Conservation (phyloP, 2,797 vertebrate species). For the Odontamblyopus lacepedii region DNA sequence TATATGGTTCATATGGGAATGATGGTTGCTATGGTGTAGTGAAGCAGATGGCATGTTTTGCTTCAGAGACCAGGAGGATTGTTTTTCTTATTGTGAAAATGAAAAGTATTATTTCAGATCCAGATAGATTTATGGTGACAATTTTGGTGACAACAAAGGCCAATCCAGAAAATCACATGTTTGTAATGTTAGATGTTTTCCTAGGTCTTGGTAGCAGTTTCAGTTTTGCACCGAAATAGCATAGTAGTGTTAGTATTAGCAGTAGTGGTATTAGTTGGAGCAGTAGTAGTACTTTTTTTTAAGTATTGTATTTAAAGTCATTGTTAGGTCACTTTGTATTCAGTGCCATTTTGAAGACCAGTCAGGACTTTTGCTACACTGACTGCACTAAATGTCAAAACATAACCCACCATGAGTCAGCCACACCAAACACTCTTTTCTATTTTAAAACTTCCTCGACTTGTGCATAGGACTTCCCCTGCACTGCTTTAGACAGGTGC, state of each 20-base stretch:
- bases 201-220: too few species aligned
- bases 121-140: too few species aligned
- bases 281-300: too few species aligned
- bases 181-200: too few species aligned
- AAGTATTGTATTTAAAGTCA: background rate
- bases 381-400: slow-evolving; percentile 6
- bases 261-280: too few species aligned
- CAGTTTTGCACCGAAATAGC: too few species aligned
- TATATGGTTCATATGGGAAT: too few species aligned
- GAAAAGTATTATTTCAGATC: slow-evolving; percentile 8
- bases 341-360: background rate
- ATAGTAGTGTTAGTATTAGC: too few species aligned
- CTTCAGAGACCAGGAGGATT: too few species aligned
- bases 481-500: slow-evolving; percentile 54
- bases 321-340: background rate
- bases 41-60: slow-evolving; percentile 8
- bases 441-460: background rate
- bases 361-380: background rate
- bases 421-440: background rate
- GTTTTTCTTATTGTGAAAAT: slow-evolving; percentile 16
- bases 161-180: background rate
- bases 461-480: slow-evolving; percentile 9
- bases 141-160: too few species aligned
- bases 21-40: background rate
- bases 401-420: background rate